A percentile compares a stretch with the other conserved stretches of the same genome.
These are phyloP conservation scores for Cepaea hortensis DNA, from an alignment of 2,888 invertebrate genomes.

Conservation along the genomic window DNA sequence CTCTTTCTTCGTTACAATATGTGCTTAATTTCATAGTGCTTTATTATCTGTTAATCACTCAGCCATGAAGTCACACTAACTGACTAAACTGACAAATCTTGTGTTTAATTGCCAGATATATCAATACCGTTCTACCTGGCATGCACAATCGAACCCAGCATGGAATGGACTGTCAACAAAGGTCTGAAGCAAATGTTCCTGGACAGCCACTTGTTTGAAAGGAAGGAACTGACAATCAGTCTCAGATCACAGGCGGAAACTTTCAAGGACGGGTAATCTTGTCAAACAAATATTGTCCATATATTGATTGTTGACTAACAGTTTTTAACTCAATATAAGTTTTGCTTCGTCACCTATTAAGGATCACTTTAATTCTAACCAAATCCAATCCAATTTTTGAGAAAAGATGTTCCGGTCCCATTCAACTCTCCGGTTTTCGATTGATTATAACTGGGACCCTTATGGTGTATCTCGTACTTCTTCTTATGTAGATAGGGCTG, in stretches of 20 bases:
- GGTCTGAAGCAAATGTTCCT: constrained; percentile 17
- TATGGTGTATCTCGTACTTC: too few relatives aligned
- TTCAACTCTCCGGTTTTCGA: too few relatives aligned
- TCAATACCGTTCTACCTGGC: constrained; percentile 34
- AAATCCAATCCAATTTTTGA: too few relatives aligned
- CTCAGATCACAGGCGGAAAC: not conserved
- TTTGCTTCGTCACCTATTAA: not conserved
- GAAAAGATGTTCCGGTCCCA: too few relatives aligned
- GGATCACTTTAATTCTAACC: too few relatives aligned
- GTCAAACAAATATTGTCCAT: not conserved
- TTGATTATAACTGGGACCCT: too few relatives aligned
- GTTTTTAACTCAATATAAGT: not conserved
- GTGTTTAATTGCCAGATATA: not conserved
- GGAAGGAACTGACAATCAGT: not conserved
- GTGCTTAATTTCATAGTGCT: too few relatives aligned
- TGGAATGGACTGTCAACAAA: constrained; percentile 9
- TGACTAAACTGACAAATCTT: not conserved
- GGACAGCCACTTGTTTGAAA: constrained; percentile 15
- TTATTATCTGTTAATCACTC: too few relatives aligned
- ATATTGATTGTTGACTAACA: not conserved
- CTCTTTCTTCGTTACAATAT: too few relatives aligned
- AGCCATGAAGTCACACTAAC: not conserved
- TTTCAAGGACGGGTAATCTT: constrained; percentile 1
- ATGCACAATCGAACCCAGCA: not conserved
- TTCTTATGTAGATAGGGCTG: too few relatives aligned